Base-by-base conservation (phyloP, 2,797 vertebrate genomes). In the Ptychadena robeensis region DNA sequence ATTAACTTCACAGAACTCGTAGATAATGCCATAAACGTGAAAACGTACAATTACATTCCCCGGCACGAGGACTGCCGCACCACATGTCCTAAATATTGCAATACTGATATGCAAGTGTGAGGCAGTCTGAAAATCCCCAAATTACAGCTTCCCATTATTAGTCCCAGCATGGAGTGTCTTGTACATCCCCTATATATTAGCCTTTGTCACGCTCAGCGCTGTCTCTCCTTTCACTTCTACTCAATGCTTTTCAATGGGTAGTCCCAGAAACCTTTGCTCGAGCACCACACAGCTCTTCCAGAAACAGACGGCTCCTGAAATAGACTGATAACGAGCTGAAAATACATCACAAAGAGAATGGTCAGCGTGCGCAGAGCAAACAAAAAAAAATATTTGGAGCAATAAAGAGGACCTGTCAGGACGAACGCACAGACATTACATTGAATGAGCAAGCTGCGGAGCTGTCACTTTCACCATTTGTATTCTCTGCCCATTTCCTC, bases 231-330 rank as follows among this genome's bases (percentile, higher is more conserved):
- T 69, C 53, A 69, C 30, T 69, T 37, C 76, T 78, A 30, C 75
- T 77, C 37, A 40, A 9, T 65, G 61, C 40, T 18, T 68, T 67
- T 18, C 31, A 79, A 79, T 61, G 66, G 74, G 66, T 53, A 70
- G 77, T 69, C 77, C 53, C 53, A 70, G 48, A 11, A 79, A 79
- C 77, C 77, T 79, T 79, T 61, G 9, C 66, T 61, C 28, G 57
- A 22, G 37, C 75, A 48, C 44, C 38, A 40, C 25, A 66, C 63
- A 53, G 30, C 77, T 79, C 11, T 18, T 12, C 3, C 5, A 70
- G 66, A 61, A 57, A 70, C 59, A 30, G 31, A 30, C 66, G 15
- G 28, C 66, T 70, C 2, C 48, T 59, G 27, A 78, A 59, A 35
- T 11, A 10, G 37, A 7, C 74, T 65, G 61, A 66, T 77, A 66